phyloP scores from a whole-genome alignment of 1,140 invertebrate genomes.

The Lethocerus indicus region DNA sequence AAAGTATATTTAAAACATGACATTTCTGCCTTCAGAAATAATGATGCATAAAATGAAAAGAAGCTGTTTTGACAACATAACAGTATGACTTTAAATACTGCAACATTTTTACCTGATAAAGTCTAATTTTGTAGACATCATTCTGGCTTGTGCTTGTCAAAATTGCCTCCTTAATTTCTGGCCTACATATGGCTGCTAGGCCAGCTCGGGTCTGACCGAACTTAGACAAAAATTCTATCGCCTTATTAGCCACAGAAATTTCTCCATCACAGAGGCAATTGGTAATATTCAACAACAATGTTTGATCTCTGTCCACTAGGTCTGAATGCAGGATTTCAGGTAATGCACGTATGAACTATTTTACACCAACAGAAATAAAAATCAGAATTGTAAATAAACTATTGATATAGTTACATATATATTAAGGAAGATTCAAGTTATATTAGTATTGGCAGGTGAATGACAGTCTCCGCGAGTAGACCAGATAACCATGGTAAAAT shows the following conservation, averaged over 20 bases:
- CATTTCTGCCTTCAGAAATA: not conserved
- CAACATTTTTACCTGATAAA: conserved; percentile 2
- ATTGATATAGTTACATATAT: not conserved
- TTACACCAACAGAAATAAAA: not conserved
- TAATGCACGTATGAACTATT: not conserved
- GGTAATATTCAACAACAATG: not conserved
- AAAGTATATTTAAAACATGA: not conserved
- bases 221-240: not conserved
- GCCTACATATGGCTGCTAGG: not conserved
- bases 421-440: not conserved
- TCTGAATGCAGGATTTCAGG: not conserved
- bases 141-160: not conserved
- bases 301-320: not conserved
- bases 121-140: not conserved
- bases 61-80: too few relatives aligned
- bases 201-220: not conserved
- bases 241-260: not conserved
- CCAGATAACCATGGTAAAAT: too few relatives aligned
- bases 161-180: not conserved
- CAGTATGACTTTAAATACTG: too few relatives aligned
- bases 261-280: not conserved
- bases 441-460: not conserved
- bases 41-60: not conserved
- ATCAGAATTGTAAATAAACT: not conserved
- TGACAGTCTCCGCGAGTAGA: not conserved